Base-by-base conservation (phyloP, 1,140 invertebrate species). In the Melitaea cinxia region DNA sequence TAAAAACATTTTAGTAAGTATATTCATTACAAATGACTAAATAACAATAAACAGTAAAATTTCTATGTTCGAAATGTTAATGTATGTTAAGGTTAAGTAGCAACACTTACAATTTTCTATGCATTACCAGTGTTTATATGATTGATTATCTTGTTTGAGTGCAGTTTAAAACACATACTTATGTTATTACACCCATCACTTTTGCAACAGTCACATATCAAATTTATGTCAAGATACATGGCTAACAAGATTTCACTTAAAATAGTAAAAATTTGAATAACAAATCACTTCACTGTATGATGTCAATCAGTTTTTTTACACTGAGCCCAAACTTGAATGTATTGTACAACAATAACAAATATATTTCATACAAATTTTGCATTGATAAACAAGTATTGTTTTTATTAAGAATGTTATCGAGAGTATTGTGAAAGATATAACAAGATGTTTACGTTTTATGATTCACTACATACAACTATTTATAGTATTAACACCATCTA, bases 101-200 rank as follows among this genome's bases (percentile, higher is more conserved):
- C 23, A 39, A 74, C 78, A 88, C 85, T 88, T 65, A 88, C 85
- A 75, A 85, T 78, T 87, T 88, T 66, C 78, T 87, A 85, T 88
- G 78, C 85, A 88, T 87, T 65, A 65, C 60, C 49, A 33, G 26
- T 61, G 53, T 57, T 73, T 67, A 63, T 66, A 57, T 45, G 37
- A 60, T 64, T 47, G 68, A 52, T 52, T 64, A 62, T 79, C 70
- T 75, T 77, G 70, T 77, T 72, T 50, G 58, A 62, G 37, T 47
- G 45, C 14, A 56, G 14, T 49, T 28, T 59, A 4, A 37, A 62
- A 58, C 42, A 57, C 67, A 73, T 73, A 60, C 53, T 69, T 55
- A 69, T 56, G 71, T 61, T 65, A 59, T 19, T 50, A 56, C 19
- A 30, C 62, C 5, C 42, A 7, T 47, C 42, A 47, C 42, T 47